Evolutionary conservation across 2,797 vertebrate genomes (phyloP), one percentile per base, ranked within the genome.

Genomic region (Limnodromus scolopaceus): DNA sequence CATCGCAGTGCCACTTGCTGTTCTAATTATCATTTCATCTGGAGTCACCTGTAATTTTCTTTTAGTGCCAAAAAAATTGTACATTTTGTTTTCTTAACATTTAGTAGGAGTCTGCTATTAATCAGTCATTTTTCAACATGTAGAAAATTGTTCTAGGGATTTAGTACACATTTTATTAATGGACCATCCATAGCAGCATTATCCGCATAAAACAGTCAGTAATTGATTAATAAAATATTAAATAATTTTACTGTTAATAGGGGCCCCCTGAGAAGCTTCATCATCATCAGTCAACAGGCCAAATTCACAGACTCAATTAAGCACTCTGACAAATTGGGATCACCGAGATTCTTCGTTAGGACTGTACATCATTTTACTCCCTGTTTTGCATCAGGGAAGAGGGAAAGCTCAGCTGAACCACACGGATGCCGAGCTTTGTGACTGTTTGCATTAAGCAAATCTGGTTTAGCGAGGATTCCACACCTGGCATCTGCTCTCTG

Each of bases 181-280:
- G 66, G 86, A 87, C 90, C 87, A 95, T 97, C 83, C 46, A 87
- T 27, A 77, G 68, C 45, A 93, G 54, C 11, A 85, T 91, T 85
- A 82, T 92, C 91, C 93, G 82, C 90, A 84, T 83, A 96, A 97
- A 96, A 87, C 87, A 87, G 74, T 51, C 79, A 76, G 74, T 96
- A 97, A 97, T 93, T 98, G 92, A 98, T 97, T 98, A 98, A 97
- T 94, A 96, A 97, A 97, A 96, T 97, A 94, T 92, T 76, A 96
- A 97, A 97, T 93, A 96, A 98, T 97, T 96, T 97, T 70, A 92
- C 88, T 91, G 90, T 92, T 98, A 97, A 95, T 93, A 94, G 78
- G 75, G 53, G 16, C 49, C 77, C 87, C 92, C 96, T 78, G 65
- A 95, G 87, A 96, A 76, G 81, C 66, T 54, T 82, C 84, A 78